Evolutionary conservation across 2,797 vertebrate genomes (phyloP).

Genomic region (Dermochelys coriacea): DNA sequence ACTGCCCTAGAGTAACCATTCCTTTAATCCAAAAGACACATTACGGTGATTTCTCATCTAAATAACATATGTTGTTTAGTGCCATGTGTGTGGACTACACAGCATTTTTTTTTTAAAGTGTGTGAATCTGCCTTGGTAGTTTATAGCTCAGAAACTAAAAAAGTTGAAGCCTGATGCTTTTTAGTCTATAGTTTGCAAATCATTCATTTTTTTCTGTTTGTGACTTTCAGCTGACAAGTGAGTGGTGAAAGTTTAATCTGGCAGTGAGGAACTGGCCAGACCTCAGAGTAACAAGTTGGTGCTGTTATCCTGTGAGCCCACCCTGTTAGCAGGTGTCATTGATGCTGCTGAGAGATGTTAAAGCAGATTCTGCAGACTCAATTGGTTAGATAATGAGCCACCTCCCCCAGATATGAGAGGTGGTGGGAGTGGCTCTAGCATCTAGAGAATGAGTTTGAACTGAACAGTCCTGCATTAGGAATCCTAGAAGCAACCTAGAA

Average conservation of each 20-base stretch:
- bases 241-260: not conserved
- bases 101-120: not conserved
- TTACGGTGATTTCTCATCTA: not conserved
- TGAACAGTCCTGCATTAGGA: rapidly evolving
- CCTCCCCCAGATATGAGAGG: rapidly evolving
- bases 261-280: rapidly evolving
- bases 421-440: rapidly evolving
- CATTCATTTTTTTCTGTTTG: not conserved
- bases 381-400: not conserved
- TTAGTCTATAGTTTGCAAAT: slow-evolving; percentile 4
- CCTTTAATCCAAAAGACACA: not conserved
- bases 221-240: not conserved
- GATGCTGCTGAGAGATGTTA: not conserved
- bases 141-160: not conserved
- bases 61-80: not conserved
- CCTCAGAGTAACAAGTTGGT: not conserved
- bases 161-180: not conserved
- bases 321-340: rapidly evolving
- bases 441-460: rapidly evolving
- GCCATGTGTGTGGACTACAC: not conserved
- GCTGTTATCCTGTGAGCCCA: rapidly evolving
- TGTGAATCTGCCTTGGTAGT: rapidly evolving
- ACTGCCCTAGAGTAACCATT: not conserved
- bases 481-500: not conserved
- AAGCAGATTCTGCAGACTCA: not conserved